Conservation (phyloP, 2,888 invertebrate genomes). For the Habrosyne pyritoides region DNA sequence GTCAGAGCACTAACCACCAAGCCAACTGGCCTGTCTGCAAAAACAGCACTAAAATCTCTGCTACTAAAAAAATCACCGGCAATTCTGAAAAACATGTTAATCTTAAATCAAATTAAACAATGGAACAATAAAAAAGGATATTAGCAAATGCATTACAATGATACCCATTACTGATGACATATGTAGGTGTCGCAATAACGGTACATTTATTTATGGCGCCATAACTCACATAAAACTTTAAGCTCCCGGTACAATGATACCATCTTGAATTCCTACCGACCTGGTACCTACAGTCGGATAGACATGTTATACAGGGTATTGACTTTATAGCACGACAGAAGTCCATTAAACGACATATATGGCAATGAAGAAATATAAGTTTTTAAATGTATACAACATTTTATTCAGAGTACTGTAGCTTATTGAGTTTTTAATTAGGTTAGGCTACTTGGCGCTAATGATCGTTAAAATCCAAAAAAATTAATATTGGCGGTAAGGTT, state of each 20-base stretch:
- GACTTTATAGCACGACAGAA: slow-evolving; percentile 19
- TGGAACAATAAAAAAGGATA: slow-evolving; percentile 30
- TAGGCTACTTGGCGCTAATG: neutral
- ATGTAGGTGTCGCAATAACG: slow-evolving; percentile 74
- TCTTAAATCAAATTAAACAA: too few relatives aligned
- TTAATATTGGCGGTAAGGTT: too few relatives aligned
- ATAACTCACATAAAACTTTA: slow-evolving; percentile 79
- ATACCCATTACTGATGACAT: slow-evolving; percentile 56
- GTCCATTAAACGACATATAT: slow-evolving; percentile 4
- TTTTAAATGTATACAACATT: neutral
- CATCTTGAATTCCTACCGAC: slow-evolving; percentile 73
- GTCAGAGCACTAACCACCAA: too few relatives aligned
- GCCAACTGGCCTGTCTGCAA: too few relatives aligned
- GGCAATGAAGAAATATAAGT: neutral
- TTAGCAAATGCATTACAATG: slow-evolving; percentile 49
- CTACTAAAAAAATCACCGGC: too few relatives aligned
- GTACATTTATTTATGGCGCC: slow-evolving; percentile 76
- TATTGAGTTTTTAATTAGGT: neutral
- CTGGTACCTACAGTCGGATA: slow-evolving; percentile 26
- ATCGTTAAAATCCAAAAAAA: too few relatives aligned
- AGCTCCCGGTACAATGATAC: slow-evolving; percentile 72
- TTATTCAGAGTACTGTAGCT: neutral
- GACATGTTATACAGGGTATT: slow-evolving; percentile 34
- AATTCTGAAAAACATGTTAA: too few relatives aligned
- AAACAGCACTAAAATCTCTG: too few relatives aligned